Base-by-base conservation (phyloP, 2,888 invertebrate genomes). In the Drosophila picticornis region DNA sequence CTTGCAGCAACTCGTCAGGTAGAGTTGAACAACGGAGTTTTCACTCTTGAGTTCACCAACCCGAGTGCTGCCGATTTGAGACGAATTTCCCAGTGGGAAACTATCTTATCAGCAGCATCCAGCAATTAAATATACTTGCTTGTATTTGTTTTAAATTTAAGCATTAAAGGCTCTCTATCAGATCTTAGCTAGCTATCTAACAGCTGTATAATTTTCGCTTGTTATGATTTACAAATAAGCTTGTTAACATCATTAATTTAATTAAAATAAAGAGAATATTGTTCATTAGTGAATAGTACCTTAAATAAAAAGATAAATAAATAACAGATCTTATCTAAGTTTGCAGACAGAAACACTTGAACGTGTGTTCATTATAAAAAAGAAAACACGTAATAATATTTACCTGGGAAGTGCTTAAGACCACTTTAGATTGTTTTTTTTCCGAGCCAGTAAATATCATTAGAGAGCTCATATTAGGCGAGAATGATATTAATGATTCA, bases 361-460 rank as follows among this genome's bases (percentile, higher is more conserved):
- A 19, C 7, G 19, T 38, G 38, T 38, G n/a, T 11, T 43, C 11
- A 11, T 25, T 25, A 4, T 16, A 19, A 11, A 29, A 50, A 29
- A 4, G 19, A 29, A 4, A 10, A 29, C 5, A 43, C 13, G 6
- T 43, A 43, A 22, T 43, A 43, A 22, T 2, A 22, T 51, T 92
- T 94, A 97, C 97, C 96, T 97, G 97, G 78, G 97, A 97, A 10
- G 98, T 98, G 68, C 97, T 97, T 77, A 99, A 95, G 92, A 98
- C 98, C 73, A 98, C 97, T 94, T 98, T 98, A 92, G 97, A 98
- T 93, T 98, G 98, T 93, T 98, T 98, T 89, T 96, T 95, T 91
- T 97, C 97, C 62, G 96, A 96, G 67, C 98, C 96, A 11, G 98
- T 98, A 90, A 98, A 98, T 80, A 99, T 97, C 96, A 98, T 97